These are phyloP conservation scores for Bilobella aurantiaca DNA, from an alignment of 1,140 invertebrate genomes.

Conservation along the genomic window DNA sequence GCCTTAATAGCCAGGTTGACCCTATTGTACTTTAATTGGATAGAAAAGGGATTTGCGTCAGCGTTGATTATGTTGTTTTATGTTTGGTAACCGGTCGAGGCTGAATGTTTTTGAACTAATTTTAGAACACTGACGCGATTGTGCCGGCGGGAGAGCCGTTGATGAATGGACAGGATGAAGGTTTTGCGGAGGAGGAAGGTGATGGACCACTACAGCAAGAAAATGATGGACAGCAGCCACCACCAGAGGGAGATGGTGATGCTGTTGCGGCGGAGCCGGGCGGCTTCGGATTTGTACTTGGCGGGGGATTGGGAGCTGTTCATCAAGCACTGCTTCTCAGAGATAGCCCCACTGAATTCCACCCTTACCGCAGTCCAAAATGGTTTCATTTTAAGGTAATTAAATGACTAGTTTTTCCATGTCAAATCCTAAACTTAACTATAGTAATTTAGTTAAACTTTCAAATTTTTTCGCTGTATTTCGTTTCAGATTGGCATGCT, in stretches of 20 bases:
- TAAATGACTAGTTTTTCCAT: too few species aligned
- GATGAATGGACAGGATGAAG: neutral
- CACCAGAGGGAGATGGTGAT: slow-evolving; percentile 27
- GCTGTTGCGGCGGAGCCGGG: slow-evolving; percentile 19
- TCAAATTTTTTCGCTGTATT: slow-evolving; percentile 7
- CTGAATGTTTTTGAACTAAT: too few species aligned
- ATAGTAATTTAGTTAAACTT: neutral
- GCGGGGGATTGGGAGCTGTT: slow-evolving; percentile 59
- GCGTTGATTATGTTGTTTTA: too few species aligned
- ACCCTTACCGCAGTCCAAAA: slow-evolving; percentile 73
- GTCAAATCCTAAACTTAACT: neutral
- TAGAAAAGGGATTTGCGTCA: too few species aligned
- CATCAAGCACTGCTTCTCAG: slow-evolving; percentile 69
- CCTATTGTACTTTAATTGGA: too few species aligned
- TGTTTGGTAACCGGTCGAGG: too few species aligned
- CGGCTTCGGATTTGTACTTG: slow-evolving; percentile 29
- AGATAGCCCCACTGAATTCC: slow-evolving; percentile 66
- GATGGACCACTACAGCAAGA: neutral
- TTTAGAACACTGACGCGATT: too few species aligned
- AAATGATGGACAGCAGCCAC: neutral
- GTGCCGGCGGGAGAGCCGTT: too few species aligned
- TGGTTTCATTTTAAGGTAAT: slow-evolving; percentile 32
- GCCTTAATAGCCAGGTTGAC: too few species aligned
- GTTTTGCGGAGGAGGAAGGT: neutral
- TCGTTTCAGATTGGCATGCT: slow-evolving; percentile 51